A percentile compares a stretch with the other conserved stretches of the same genome.
These are phyloP conservation scores for Spilarctia lutea DNA, from an alignment of 2,888 invertebrate species.

Conservation along the genomic window DNA sequence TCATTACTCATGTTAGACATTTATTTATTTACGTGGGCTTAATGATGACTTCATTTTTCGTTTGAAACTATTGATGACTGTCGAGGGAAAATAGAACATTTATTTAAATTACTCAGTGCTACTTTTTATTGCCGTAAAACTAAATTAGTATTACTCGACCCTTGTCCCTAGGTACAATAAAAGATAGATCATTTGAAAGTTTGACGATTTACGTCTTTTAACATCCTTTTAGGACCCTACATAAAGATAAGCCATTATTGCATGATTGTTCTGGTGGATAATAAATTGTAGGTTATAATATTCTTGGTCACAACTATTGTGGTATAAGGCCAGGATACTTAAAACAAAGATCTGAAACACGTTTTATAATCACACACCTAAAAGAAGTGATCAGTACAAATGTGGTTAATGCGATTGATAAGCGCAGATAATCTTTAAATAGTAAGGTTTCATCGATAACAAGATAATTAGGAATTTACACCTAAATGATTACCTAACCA, in stretches of 20 bases:
- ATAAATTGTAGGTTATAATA: background rate
- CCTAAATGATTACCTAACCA: background rate
- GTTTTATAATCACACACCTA: background rate
- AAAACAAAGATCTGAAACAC: background rate
- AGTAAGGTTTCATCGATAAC: background rate
- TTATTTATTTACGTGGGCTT: conserved; percentile 12
- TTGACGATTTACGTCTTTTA: background rate
- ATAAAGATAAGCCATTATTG: background rate
- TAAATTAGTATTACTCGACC: background rate
- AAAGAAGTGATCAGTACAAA: background rate
- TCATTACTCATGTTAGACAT: conserved; percentile 15
- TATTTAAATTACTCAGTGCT: background rate
- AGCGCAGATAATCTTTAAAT: background rate
- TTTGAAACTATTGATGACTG: conserved; percentile 1
- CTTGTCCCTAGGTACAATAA: background rate
- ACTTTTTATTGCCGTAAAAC: background rate
- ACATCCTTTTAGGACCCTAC: background rate
- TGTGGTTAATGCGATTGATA: background rate
- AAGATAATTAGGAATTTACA: background rate
- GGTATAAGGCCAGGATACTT: background rate
- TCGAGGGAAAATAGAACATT: background rate
- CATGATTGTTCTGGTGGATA: background rate
- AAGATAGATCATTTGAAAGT: background rate
- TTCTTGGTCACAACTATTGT: background rate
- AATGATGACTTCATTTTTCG: conserved; percentile 11